Conservation (phyloP, 37 sponge, comb jelly and placozoan genomes). For the Ianthella basta region DNA sequence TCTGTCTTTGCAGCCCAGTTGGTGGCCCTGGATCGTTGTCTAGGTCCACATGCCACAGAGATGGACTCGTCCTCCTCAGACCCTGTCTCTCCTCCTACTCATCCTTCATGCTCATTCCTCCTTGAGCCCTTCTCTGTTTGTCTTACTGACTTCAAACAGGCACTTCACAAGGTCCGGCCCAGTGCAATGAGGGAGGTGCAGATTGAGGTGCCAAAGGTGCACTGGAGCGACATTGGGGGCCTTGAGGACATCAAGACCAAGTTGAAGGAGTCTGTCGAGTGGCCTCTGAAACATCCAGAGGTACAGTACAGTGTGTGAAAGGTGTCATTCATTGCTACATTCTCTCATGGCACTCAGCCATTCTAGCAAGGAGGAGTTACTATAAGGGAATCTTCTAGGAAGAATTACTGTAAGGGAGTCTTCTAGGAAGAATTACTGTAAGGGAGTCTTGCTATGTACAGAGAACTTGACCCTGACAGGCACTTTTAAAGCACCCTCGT, state of each 20-base stretch:
- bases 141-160: slow-evolving; percentile 41
- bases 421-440: no score
- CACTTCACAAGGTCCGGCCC: slow-evolving; percentile 78
- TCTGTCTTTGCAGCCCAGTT: not conserved
- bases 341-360: not conserved
- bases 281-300: slow-evolving; percentile 94
- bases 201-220: slow-evolving; percentile 94
- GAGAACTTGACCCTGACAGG: no score
- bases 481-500: no score
- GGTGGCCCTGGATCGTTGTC: not conserved
- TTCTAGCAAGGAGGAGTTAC: no score
- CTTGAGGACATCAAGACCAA: slow-evolving; percentile 80
- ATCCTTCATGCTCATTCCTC: no score
- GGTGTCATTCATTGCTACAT: not conserved
- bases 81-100: no score
- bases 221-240: slow-evolving; percentile 95
- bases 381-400: no score
- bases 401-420: no score
- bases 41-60: not conserved
- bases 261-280: slow-evolving; percentile 85
- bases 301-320: slow-evolving; percentile 8
- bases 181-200: slow-evolving; percentile 93
- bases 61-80: no score
- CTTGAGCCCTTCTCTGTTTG: no score
- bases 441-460: no score